Base-by-base conservation (phyloP, 2,113 vertebrate species). In the Ophthalmotilapia sp. region DNA sequence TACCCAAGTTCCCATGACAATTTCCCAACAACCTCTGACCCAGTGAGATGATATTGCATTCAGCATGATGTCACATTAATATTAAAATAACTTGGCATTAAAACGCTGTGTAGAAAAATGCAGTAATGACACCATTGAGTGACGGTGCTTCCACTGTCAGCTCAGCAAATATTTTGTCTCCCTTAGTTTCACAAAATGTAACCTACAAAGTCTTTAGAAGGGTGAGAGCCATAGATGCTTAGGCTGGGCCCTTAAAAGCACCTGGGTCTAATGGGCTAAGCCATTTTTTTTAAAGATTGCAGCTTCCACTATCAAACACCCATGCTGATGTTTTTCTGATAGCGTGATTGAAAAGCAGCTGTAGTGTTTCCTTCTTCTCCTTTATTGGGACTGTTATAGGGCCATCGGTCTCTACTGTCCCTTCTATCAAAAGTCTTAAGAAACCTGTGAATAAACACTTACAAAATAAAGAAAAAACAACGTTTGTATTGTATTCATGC, bases 1-100 rank as follows among this genome's bases (percentile, higher is more conserved):
- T 82, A 97, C 94, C 42, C 92, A 96, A 85, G 95, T 98, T 91
- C 96, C 97, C 87, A 97, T 99, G 98, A 96, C 94, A 17, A 93
- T 89, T 56, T 97, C 96, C 31, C 94, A 96, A 53, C 88, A 93
- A 56, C 94, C 96, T 19, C 92, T 97, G 36, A 95, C 95, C 33
- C 93, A 95, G 82, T 94, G 56, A 94, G 21, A 38, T 26, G 15
- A 58, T 23, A 36, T 7, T 36, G 9, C 36, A 38, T 5, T 79
- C 47, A 13, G 51, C 33, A 8, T 47, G 5, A 19, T n/a, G 36
- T 38, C n/a, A 19, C 31, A 47, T 86, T 21, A 56, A 55, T 65
- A n/a, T 55, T 80, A 62, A 29, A 29, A 75, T 29, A 62, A 9
- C 33, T 15, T 68, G 23, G 3, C 23, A 55, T 60, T 49, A 47